These are phyloP conservation scores for Drosophila suboccidentalis DNA, from an alignment of 2,888 invertebrate genomes.

Conservation along the genomic window DNA sequence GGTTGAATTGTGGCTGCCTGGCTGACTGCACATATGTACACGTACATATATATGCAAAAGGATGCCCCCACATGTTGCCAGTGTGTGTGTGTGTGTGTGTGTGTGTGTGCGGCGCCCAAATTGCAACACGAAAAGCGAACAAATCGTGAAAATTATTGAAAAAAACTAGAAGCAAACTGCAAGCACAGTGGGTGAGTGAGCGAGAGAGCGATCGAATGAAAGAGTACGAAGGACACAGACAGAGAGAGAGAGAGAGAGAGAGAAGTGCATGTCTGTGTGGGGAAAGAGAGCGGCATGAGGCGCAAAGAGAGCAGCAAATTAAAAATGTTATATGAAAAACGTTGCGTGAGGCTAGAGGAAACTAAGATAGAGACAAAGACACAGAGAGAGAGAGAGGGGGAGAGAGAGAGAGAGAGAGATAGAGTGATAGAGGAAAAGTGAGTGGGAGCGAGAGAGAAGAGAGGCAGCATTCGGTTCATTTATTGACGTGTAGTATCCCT, in stretches of 20 bases:
- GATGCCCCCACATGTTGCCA: constrained; percentile 25
- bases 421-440: not conserved
- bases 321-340: constrained; percentile 66
- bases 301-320: constrained; percentile 67
- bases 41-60: constrained; percentile 47
- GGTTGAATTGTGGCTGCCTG: constrained; percentile 51
- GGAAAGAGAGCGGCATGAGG: constrained; percentile 25
- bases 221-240: constrained; percentile 6
- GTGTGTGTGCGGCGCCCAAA: constrained; percentile 56
- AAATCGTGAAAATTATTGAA: constrained; percentile 79
- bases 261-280: not conserved
- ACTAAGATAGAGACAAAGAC: not conserved
- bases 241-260: not conserved
- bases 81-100: constrained; percentile 6
- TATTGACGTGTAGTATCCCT: constrained; percentile 76
- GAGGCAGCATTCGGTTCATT: constrained; percentile 60
- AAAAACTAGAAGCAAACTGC: constrained; percentile 33
- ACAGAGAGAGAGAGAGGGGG: not conserved
- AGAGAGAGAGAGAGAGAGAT: not conserved
- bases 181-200: constrained; percentile 16
- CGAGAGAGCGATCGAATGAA: not conserved
- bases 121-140: constrained; percentile 77
- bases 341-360: constrained; percentile 48
- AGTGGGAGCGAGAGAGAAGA: not conserved
- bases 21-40: constrained; percentile 50